Conservation (phyloP, 2,888 invertebrate genomes). For the Silvanus unidentatus region DNA sequence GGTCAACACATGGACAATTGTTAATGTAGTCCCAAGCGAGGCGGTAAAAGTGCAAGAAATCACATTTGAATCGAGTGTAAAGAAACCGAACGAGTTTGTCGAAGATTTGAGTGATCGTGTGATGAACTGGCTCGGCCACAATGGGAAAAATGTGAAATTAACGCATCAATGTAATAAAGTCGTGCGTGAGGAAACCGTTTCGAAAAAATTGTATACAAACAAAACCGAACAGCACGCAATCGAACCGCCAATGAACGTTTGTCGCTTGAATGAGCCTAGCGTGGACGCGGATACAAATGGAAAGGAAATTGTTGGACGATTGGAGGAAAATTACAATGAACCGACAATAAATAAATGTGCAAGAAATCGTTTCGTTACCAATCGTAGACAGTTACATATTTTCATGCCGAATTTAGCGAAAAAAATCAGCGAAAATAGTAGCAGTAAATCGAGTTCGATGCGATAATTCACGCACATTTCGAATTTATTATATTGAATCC, state of each 20-base stretch:
- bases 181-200: slow-evolving; percentile 5
- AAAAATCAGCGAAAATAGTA: slow-evolving; percentile 38
- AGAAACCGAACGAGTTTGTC: neutral
- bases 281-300: no score
- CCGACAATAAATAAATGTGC: neutral
- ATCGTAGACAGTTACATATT: slow-evolving; percentile 63
- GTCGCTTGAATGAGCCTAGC: no score
- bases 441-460: slow-evolving; percentile 30
- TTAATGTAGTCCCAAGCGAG: slow-evolving; percentile 24
- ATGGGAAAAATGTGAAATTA: slow-evolving; percentile 5
- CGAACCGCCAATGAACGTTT: no score
- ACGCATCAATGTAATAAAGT: slow-evolving; percentile 3
- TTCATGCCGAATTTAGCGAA: slow-evolving; percentile 65
- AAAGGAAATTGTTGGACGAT: no score
- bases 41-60: slow-evolving; percentile 23
- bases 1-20: neutral
- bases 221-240: neutral
- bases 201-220: slow-evolving; percentile 4
- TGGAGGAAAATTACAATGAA: neutral
- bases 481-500: neutral
- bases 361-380: slow-evolving; percentile 11
- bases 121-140: slow-evolving; percentile 63
- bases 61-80: no score
- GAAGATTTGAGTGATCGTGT: slow-evolving; percentile 63
- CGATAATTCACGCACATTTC: slow-evolving; percentile 6